Base-by-base conservation (phyloP, 2,888 invertebrate species). In the Argyresthia goedartella region DNA sequence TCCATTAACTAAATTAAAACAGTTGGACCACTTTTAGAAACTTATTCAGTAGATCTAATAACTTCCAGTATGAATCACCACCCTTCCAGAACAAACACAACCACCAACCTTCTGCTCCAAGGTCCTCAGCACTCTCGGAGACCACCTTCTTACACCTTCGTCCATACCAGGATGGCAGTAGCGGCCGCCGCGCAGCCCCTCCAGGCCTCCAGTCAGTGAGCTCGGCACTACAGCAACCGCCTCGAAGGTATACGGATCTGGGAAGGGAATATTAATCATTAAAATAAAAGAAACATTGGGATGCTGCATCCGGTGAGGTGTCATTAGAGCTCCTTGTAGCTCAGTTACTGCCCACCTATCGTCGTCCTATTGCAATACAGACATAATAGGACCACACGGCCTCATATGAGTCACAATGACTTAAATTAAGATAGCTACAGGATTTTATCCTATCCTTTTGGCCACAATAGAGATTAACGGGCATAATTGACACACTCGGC, bases 91-190 rank as follows among this genome's bases (percentile, higher is more conserved):
- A 25, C 25, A 4, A 25, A 6, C 25, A 4, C 25, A 25, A 4
- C 25, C 25, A 6, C 25, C 64, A 56, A 88, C 87, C 62, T 63
- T 59, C 39, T 77, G 68, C 62, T 92, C 92, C 56, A 92, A 88
- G 54, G 87, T 77, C 68, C 89, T 90, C 48, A 91, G 71, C 6
- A 92, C 86, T 25, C 88, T 73, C 16, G 89, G 90, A 1, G 89
- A 89, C 88, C 91, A 89, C 33, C 81, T 73, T 51, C 86, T 69
- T 10, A 88, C 88, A 0, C 78, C 63, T 52, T 84, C 78, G 42
- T 84, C 85, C 46, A 91, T 81, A 0, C 92, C 92, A 0, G 92
- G 92, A 70, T 92, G 92, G 58, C 92, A 92, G 66, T 89, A 88
- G 13, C 84, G 87, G 6, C 79, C 84, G 0, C 87, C 87, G 13